Conservation (phyloP, 2,888 invertebrate genomes). For the Pseudococcus jackbeardsleyi region DNA sequence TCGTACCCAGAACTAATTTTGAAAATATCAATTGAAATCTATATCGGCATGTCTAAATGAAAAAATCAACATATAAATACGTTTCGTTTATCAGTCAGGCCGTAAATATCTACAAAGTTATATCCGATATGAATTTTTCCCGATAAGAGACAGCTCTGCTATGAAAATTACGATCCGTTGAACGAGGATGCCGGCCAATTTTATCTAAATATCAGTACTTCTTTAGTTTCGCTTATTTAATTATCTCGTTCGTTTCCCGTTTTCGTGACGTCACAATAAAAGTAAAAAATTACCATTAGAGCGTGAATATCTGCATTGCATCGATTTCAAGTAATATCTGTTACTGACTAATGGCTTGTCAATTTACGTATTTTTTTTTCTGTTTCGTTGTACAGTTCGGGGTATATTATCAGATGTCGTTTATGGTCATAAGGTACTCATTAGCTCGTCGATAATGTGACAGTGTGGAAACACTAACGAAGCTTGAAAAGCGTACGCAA, state of each 20-base stretch:
- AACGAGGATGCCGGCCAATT: neutral
- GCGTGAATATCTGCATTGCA: conserved; percentile 20
- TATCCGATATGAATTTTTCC: neutral
- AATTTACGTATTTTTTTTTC: neutral
- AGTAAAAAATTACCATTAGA: neutral
- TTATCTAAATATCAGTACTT: neutral
- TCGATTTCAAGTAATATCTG: conserved; percentile 15
- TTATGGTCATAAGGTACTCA: neutral
- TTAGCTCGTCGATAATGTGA: neutral
- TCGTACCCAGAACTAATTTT: too few species aligned
- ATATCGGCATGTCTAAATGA: neutral
- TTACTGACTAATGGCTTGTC: neutral
- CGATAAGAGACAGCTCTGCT: neutral
- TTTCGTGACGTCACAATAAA: neutral
- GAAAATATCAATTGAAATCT: neutral
- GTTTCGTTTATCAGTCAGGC: neutral
- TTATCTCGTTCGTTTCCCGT: conserved; percentile 19
- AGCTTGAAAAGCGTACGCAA: neutral
- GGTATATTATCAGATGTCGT: neutral
- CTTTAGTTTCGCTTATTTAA: conserved; percentile 10
- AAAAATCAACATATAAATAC: neutral
- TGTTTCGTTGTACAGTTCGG: neutral
- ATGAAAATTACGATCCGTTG: neutral
- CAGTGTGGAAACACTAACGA: neutral
- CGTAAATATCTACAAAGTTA: neutral